Evolutionary conservation across 2,113 vertebrate species (phyloP).

Genomic region (Brienomyrus brachyistius): DNA sequence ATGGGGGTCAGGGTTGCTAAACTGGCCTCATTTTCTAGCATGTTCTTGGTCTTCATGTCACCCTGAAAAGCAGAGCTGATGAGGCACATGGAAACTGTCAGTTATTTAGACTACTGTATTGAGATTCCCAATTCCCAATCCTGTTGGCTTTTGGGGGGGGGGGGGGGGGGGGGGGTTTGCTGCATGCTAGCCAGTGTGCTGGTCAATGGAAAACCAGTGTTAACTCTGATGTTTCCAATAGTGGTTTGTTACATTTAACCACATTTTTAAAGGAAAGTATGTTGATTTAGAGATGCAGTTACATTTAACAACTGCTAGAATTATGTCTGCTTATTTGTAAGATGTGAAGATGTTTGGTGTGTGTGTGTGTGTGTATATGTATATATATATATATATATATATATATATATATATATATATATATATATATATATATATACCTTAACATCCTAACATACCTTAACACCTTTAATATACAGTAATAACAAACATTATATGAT

Average conservation of each 20-base stretch:
- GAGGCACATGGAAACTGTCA: background rate
- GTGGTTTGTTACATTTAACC: background rate
- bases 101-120: background rate
- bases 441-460: too few relatives aligned
- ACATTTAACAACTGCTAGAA: background rate
- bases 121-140: background rate
- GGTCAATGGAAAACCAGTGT: background rate
- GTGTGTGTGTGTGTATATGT: background rate
- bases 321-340: background rate
- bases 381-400: too few relatives aligned
- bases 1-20: background rate
- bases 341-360: background rate
- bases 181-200: background rate
- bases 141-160: background rate
- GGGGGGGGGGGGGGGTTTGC: background rate
- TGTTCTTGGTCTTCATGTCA: background rate
- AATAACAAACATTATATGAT: background rate
- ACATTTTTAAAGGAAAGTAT: background rate
- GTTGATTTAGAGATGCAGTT: background rate
- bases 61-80: background rate
- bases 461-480: too few relatives aligned
- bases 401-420: too few relatives aligned
- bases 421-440: too few relatives aligned
- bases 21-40: background rate
- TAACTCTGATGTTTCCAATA: slow-evolving; percentile 6